These are phyloP conservation scores for Eudasyphora cyanicolor DNA, from an alignment of 2,888 invertebrate genomes.

Conservation along the genomic window DNA sequence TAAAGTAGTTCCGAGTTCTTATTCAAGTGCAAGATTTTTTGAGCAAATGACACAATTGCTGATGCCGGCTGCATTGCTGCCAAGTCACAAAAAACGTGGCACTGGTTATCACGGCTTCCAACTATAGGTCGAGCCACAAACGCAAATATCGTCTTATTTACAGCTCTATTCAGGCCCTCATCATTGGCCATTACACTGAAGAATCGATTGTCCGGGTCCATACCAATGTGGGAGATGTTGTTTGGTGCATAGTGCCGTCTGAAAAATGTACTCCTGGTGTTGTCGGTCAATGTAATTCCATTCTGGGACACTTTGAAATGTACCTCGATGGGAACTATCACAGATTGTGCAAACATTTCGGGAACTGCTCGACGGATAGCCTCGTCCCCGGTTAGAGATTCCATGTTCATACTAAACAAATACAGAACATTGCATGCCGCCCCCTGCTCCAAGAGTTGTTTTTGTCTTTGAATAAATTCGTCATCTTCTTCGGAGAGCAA, in stretches of 20 bases:
- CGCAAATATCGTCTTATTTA: constrained; percentile 88
- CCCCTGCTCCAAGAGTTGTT: constrained; percentile 83
- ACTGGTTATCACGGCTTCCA: constrained; percentile 93
- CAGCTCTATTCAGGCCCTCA: constrained; percentile 66
- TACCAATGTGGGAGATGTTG: constrained; percentile 93
- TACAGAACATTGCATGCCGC: constrained; percentile 96
- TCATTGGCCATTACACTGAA: constrained; percentile 81
- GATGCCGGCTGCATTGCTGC: constrained; percentile 95
- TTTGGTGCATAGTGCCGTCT: constrained; percentile 95
- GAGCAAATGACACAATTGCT: constrained; percentile 87
- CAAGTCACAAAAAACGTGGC: constrained; percentile 97
- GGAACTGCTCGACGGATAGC: constrained; percentile 91
- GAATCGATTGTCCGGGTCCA: constrained; percentile 93
- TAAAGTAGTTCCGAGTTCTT: constrained; percentile 68
- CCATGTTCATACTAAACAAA: constrained; percentile 93
- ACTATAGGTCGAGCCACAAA: constrained; percentile 95
- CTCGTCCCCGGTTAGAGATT: constrained; percentile 92
- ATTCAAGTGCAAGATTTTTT: constrained; percentile 75
- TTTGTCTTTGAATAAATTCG: constrained; percentile 70
- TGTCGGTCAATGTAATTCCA: constrained; percentile 98
- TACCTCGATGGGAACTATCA: constrained; percentile 86
- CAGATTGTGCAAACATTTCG: constrained; percentile 83
- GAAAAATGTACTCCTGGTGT: constrained; percentile 91
- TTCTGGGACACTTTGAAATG: constrained; percentile 98
- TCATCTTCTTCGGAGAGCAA: constrained; percentile 64